Conservation (phyloP, 2,797 vertebrate species). For the Sebastes baramenuke region DNA sequence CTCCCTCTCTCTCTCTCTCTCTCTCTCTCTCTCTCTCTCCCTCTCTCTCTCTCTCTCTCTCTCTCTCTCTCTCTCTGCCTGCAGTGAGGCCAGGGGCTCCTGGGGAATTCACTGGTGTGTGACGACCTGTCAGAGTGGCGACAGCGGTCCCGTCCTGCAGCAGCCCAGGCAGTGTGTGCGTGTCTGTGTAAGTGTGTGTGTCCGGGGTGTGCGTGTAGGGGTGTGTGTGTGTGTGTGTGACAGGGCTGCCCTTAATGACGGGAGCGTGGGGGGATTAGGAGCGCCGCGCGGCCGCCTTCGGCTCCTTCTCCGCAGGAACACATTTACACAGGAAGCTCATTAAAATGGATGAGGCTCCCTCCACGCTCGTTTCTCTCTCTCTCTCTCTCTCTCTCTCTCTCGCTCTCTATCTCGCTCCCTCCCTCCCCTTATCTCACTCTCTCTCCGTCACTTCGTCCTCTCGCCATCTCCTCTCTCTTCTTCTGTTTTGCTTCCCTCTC, state of each 20-base stretch:
- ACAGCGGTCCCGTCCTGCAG: slow-evolving; percentile 75
- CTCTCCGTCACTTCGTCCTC: slow-evolving; percentile 49
- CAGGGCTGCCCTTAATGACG: slow-evolving; percentile 86
- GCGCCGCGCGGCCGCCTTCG: slow-evolving; percentile 82
- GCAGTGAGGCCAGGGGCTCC: slow-evolving; percentile 80
- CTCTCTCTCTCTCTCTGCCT: slow-evolving; percentile 52
- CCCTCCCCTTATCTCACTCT: slow-evolving; percentile 39
- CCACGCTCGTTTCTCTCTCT: slow-evolving; percentile 45
- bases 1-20: neutral
- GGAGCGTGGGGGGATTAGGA: slow-evolving; percentile 86
- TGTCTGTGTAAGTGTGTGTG: slow-evolving; percentile 29
- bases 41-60: neutral
- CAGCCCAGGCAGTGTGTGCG: slow-evolving; percentile 53
- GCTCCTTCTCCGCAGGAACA: slow-evolving; percentile 84
- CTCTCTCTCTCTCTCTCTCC: rapidly evolving
- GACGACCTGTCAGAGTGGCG: slow-evolving; percentile 87
- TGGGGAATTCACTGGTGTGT: slow-evolving; percentile 85
- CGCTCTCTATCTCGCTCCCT: slow-evolving; percentile 6
- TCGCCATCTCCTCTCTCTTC: slow-evolving; percentile 28
- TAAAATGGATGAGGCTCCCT: slow-evolving; percentile 89
- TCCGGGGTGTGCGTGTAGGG: slow-evolving; percentile 3
- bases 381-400: neutral
- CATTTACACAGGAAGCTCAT: slow-evolving; percentile 89
- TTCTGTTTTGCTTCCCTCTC: slow-evolving; percentile 27
- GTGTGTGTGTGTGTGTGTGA: slow-evolving; percentile 61